A percentile compares a stretch with the other conserved stretches of the same genome.
Evolutionary conservation across 2,113 vertebrate species (phyloP).

Genomic region (Otus sunia): DNA sequence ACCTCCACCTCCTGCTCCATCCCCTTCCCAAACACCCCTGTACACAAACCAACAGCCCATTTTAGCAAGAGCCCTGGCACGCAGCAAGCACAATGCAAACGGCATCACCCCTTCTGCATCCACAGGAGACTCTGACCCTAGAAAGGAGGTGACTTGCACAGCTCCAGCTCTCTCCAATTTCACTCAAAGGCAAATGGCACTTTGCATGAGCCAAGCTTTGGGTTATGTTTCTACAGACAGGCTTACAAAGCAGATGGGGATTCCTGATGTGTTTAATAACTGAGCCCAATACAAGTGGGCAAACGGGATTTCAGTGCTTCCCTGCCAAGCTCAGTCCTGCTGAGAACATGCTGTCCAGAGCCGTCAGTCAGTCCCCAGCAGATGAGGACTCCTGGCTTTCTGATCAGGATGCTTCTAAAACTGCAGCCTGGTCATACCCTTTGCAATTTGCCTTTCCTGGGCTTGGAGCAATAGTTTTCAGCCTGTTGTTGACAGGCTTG

Average conservation of each 20-base stretch:
- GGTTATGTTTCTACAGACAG: background rate
- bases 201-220: background rate
- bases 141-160: background rate
- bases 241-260: background rate
- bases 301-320: background rate
- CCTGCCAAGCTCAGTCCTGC: conserved; percentile 5
- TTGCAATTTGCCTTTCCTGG: background rate
- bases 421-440: background rate
- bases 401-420: background rate
- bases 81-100: background rate
- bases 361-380: background rate
- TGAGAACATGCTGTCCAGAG: conserved; percentile 12
- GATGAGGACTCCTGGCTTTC: background rate
- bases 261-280: conserved; percentile 48
- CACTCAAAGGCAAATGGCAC: background rate
- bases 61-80: background rate
- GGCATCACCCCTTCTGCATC: background rate
- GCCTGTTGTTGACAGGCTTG: background rate
- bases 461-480: background rate
- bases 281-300: background rate
- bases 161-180: background rate
- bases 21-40: accelerated
- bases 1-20: background rate
- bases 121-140: background rate
- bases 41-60: background rate